Conservation (phyloP, 2,113 vertebrate genomes). For the Lepisosteus osseus region DNA sequence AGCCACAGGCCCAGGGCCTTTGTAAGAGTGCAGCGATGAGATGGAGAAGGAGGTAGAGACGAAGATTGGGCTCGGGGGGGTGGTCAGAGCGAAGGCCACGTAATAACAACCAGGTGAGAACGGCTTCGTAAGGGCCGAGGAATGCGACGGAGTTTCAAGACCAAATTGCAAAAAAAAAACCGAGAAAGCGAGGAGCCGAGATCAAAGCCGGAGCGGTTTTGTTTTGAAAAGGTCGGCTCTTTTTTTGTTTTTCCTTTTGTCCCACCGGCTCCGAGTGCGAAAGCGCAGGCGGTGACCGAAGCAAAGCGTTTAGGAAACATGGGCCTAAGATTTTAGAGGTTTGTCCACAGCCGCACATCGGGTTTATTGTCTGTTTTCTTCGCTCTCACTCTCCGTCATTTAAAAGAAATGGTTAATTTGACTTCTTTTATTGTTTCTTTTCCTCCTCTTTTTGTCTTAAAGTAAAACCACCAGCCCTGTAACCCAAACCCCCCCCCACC, state of each 20-base stretch:
- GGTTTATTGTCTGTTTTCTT: too few relatives aligned
- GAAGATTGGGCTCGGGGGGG: conserved; percentile 22
- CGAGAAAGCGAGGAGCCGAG: conserved; percentile 13
- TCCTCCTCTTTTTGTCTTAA: not conserved
- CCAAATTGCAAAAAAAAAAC: conserved; percentile 28
- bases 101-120: conserved; percentile 62
- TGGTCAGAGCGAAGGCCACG: conserved; percentile 31
- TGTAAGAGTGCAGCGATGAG: conserved; percentile 49
- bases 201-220: conserved; percentile 26
- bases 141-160: conserved; percentile 41
- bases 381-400: not conserved
- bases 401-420: not conserved
- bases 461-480: too few relatives aligned
- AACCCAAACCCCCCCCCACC: not conserved
- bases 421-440: not conserved
- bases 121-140: conserved; percentile 30
- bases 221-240: conserved; percentile 15
- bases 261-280: conserved; percentile 10
- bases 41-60: conserved; percentile 24
- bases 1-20: not conserved
- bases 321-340: not conserved
- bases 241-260: not conserved
- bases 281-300: not conserved
- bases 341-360: not conserved
- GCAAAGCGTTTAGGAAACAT: not conserved